Percentiles rank a stretch among this genome's conserved stretches.
Evolutionary conservation across 2,797 vertebrate genomes (phyloP).

Genomic region (Benthosema pterotum): DNA sequence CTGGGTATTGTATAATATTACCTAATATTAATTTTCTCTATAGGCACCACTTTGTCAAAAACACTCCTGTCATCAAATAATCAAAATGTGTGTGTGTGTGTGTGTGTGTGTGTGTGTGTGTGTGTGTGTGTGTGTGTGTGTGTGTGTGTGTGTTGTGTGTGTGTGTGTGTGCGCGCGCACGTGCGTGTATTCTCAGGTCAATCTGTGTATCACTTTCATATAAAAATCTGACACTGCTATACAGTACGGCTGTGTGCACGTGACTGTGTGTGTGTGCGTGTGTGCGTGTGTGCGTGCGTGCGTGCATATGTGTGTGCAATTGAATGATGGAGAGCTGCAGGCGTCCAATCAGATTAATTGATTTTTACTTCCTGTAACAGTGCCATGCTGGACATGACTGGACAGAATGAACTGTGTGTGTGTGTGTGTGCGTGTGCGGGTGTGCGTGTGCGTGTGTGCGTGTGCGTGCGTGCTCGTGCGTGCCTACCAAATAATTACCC

Average conservation of each 20-base stretch:
- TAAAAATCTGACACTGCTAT: conserved; percentile 53
- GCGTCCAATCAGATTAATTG: too few relatives aligned
- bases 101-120: conserved; percentile 1
- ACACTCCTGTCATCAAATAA: too few relatives aligned
- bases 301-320: conserved; percentile 6
- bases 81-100: conserved; percentile 17
- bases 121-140: conserved; percentile 9
- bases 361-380: too few relatives aligned
- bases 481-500: too few relatives aligned
- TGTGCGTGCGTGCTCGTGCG: too few relatives aligned
- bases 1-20: too few relatives aligned
- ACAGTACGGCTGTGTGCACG: conserved; percentile 22
- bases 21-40: too few relatives aligned
- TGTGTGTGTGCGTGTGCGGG: too few relatives aligned
- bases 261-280: conserved; percentile 1
- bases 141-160: conserved; percentile 11
- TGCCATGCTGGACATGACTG: too few relatives aligned
- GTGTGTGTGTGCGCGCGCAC: conserved; percentile 5
- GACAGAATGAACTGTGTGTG: background rate
- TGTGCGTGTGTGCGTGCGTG: conserved; percentile 8
- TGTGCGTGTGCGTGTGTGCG: too few relatives aligned
- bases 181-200: conserved; percentile 63
- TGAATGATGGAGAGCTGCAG: background rate
- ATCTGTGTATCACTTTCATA: conserved; percentile 63
- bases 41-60: too few relatives aligned